Base-by-base conservation (phyloP, 2,888 invertebrate genomes). In the Himalopsyche tibetana region DNA sequence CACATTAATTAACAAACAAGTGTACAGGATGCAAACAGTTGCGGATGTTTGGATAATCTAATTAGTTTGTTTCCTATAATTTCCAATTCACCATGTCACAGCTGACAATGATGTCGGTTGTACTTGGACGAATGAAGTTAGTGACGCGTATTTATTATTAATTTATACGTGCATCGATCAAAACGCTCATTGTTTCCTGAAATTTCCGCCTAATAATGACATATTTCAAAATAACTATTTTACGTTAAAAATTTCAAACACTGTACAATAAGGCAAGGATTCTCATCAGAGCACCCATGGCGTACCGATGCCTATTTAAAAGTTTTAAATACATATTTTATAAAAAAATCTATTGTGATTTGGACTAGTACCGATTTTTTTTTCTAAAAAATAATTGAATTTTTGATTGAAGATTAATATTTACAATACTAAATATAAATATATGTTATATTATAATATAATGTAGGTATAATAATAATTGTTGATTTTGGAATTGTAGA, bases 21-120 rank as follows among this genome's bases (percentile, higher is more conserved):
- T 87, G 83, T 87, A 85, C 83, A 82, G 85, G 84, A 82, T 82
- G 82, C 86, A 87, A 86, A 88, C 86, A 86, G 82, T 86, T 81
- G 82, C 84, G 86, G 80, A 82, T 88, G 86, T 88, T 86, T 87
- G 88, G 82, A 85, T 88, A 87, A 88, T 87, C 88, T 88, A 88
- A 88, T 87, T 87, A 88, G 87, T 79, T 80, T 85, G 79, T 88
- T 88, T 86, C 87, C 82, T 87, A 87, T 82, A 86, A 87, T 87
- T 84, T 87, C 85, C 87, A 83, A 86, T 88, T 87, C 85, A 36
- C 55, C 83, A 84, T 86, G 88, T 85, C 88, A 86, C 84, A 85
- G 74, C 83, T 86, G 88, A 85, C 88, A 63, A 74, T 74, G 74
- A 38, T 42, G 51, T 36, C 15, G 12, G 74, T 15, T 51, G 15